phyloP scores from a whole-genome alignment of 2,888 invertebrate species.

The Sabellastarte sp. region DNA sequence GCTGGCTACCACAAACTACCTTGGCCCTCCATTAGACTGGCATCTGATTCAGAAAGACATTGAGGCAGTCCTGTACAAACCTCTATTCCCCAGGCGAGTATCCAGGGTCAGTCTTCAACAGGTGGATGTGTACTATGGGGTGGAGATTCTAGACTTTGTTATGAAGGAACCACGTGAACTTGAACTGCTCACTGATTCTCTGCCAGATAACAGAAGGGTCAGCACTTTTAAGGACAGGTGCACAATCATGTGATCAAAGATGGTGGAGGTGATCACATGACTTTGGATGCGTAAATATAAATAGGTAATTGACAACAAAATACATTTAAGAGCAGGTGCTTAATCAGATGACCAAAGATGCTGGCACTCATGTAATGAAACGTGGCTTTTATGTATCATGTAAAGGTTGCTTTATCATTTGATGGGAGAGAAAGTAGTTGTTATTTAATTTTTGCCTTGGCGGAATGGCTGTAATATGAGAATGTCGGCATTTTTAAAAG shows the following conservation, averaged over 20 bases:
- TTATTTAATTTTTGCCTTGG: too few species aligned
- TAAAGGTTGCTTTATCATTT: too few species aligned
- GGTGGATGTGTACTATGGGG: constrained; percentile 46
- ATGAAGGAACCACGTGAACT: constrained; percentile 44
- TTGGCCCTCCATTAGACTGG: constrained; percentile 48
- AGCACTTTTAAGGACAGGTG: constrained; percentile 42
- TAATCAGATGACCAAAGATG: too few species aligned
- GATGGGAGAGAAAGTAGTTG: too few species aligned
- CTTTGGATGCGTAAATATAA: too few species aligned
- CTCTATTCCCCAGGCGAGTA: constrained; percentile 39
- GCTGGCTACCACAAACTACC: constrained; percentile 51
- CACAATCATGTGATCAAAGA: constrained; percentile 43
- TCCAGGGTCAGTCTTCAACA: constrained; percentile 41
- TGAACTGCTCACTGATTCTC: constrained; percentile 47
- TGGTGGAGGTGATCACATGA: too few species aligned
- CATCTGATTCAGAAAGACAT: constrained; percentile 37
- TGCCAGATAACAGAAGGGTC: constrained; percentile 40
- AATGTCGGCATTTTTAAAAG: too few species aligned
- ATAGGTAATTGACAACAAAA: too few species aligned
- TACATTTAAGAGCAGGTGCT: too few species aligned
- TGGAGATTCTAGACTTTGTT: constrained; percentile 51
- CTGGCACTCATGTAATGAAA: too few species aligned
- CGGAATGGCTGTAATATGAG: too few species aligned
- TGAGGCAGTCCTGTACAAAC: constrained; percentile 36
- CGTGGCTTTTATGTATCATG: too few species aligned